phyloP scores from a whole-genome alignment of 2,888 invertebrate species.

The Teleogryllus oceanicus region DNA sequence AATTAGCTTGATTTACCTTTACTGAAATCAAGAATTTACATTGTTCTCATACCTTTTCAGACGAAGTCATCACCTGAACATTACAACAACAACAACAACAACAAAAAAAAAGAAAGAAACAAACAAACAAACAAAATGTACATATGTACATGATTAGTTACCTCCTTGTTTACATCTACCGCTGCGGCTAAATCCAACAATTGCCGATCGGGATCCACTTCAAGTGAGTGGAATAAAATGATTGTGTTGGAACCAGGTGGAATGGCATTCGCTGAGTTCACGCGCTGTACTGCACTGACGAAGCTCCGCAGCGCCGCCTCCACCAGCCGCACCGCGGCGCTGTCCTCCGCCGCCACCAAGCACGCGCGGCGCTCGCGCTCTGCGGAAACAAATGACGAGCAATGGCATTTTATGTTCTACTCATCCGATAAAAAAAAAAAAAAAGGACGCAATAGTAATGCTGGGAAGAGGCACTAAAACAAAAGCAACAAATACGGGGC shows the following conservation, averaged over 20 bases:
- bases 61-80: too few species aligned
- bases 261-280: conserved; percentile 27
- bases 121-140: conserved; percentile 3
- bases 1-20: too few species aligned
- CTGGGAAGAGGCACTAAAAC: too few species aligned
- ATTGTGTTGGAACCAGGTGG: conserved; percentile 39
- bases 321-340: conserved; percentile 37
- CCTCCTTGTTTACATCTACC: conserved; percentile 40
- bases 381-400: conserved; percentile 31
- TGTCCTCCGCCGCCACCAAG: conserved; percentile 40
- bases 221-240: conserved; percentile 40
- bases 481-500: too few species aligned
- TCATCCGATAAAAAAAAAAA: too few species aligned
- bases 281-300: conserved; percentile 38
- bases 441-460: too few species aligned
- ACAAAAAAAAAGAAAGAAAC: too few species aligned
- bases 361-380: conserved; percentile 40
- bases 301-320: conserved; percentile 36
- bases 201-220: conserved; percentile 40
- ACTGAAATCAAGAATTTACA: too few species aligned
- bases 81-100: too few species aligned
- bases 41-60: too few species aligned
- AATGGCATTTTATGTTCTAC: too few species aligned
- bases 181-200: conserved; percentile 40
- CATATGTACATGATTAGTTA: background rate